A percentile compares a stretch with the other conserved stretches of the same genome.
phyloP scores from a whole-genome alignment of 2,888 invertebrate species.

The Ophion slaviceki region DNA sequence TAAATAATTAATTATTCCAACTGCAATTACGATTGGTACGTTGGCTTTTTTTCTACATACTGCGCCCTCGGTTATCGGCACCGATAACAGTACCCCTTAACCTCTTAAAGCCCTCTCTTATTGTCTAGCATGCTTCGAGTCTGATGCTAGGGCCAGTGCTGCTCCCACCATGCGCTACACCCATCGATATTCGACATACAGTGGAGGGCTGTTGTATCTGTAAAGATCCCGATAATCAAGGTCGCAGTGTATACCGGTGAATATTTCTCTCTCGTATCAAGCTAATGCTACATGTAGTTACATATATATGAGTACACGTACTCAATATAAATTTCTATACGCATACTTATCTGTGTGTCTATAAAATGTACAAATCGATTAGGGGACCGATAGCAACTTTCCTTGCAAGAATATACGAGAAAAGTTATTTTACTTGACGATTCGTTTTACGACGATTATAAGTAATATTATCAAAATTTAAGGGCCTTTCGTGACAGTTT shows the following conservation, averaged over 20 bases:
- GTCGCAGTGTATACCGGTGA: conserved; percentile 43
- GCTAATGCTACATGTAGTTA: conserved; percentile 42
- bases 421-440: conserved; percentile 7
- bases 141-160: too few relatives aligned
- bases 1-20: conserved; percentile 35
- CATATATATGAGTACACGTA: conserved; percentile 21
- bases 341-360: conserved; percentile 53
- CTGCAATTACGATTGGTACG: conserved; percentile 25
- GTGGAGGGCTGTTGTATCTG: too few relatives aligned
- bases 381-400: conserved; percentile 37
- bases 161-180: too few relatives aligned
- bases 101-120: too few relatives aligned
- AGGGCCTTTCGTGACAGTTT: neutral
- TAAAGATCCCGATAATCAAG: too few relatives aligned
- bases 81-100: too few relatives aligned
- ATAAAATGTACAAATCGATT: conserved; percentile 69
- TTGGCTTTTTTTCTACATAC: conserved; percentile 21
- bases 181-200: too few relatives aligned
- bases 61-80: too few relatives aligned
- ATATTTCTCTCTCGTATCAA: conserved; percentile 39
- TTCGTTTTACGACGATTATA: conserved; percentile 22
- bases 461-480: conserved; percentile 14
- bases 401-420: conserved; percentile 13
- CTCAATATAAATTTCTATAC: conserved; percentile 14
- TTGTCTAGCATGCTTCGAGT: too few relatives aligned